Evolutionary conservation across 2,888 invertebrate species (phyloP).

Genomic region (Apodemia hepburni): DNA sequence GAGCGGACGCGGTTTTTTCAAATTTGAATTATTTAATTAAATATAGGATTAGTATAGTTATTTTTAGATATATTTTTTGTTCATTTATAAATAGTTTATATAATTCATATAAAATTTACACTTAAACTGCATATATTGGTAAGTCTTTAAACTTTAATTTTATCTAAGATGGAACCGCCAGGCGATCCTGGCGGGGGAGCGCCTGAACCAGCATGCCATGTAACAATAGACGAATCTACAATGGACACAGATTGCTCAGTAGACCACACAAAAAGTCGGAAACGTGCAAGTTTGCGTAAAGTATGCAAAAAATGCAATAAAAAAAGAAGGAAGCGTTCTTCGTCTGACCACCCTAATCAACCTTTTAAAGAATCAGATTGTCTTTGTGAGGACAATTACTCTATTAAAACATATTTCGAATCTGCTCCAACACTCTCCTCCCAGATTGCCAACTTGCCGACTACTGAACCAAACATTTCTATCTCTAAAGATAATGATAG

Average conservation of each 20-base stretch:
- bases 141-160: background rate
- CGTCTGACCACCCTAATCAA: background rate
- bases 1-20: slow-evolving; percentile 7
- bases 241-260: background rate
- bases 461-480: background rate
- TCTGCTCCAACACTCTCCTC: background rate
- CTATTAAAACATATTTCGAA: background rate
- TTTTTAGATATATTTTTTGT: background rate
- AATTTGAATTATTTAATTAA: background rate
- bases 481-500: background rate
- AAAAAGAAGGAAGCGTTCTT: slow-evolving; percentile 2
- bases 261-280: background rate
- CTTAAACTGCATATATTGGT: background rate
- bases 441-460: background rate
- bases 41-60: background rate
- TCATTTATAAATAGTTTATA: background rate
- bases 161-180: background rate
- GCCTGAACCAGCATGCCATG: background rate
- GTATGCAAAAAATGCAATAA: background rate
- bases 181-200: background rate
- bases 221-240: background rate
- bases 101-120: background rate
- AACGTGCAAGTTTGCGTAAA: background rate
- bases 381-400: background rate
- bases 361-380: background rate